A percentile compares a stretch with the other conserved stretches of the same genome.
Conservation (phyloP, 2,888 invertebrate genomes). For the Dioctria linearis region DNA sequence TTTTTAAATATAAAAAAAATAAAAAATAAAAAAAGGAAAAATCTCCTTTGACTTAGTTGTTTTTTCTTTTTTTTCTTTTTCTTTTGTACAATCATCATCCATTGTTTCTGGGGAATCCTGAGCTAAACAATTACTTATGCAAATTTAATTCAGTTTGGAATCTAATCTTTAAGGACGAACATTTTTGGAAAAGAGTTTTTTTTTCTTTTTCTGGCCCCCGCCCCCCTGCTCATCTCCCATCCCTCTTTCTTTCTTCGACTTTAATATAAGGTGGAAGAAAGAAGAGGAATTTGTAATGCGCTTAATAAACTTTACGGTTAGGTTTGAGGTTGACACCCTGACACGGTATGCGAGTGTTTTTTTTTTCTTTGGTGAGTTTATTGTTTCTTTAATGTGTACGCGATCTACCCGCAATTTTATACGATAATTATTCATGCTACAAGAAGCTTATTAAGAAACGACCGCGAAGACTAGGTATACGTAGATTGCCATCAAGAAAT, state of each 20-base stretch:
- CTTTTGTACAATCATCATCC: background rate
- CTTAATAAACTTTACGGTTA: background rate
- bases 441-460: background rate
- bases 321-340: background rate
- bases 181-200: constrained; percentile 6
- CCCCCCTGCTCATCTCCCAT: background rate
- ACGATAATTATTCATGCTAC: background rate
- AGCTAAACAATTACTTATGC: constrained; percentile 49
- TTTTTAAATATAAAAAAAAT: background rate
- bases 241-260: background rate
- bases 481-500: no score
- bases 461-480: background rate
- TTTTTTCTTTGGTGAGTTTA: background rate
- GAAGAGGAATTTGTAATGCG: background rate
- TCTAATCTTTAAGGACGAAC: constrained; percentile 36
- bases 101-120: constrained; percentile 26
- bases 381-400: background rate
- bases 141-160: constrained; percentile 45
- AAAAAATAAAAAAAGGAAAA: background rate
- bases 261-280: no score
- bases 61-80: background rate
- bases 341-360: background rate
- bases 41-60: background rate
- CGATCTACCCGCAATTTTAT: background rate
- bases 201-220: background rate